Percentiles rank a stretch among this genome's conserved stretches.
These are phyloP conservation scores for Trissolcus japonicus DNA, from an alignment of 2,888 invertebrate genomes.

Conservation along the genomic window DNA sequence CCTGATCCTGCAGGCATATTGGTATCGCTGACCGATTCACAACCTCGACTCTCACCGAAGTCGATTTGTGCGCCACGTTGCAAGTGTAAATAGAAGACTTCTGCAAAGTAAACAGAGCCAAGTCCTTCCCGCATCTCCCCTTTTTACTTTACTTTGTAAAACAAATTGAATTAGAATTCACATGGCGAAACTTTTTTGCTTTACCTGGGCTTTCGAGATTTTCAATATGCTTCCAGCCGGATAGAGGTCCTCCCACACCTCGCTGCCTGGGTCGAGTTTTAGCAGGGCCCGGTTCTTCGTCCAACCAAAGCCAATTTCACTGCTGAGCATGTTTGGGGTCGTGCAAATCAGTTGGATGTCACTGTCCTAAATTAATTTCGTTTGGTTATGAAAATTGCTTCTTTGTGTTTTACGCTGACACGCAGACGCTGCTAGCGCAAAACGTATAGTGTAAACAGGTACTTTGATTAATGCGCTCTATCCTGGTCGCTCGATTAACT, in stretches of 20 bases:
- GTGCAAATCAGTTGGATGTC: slow-evolving; percentile 84
- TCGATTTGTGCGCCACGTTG: slow-evolving; percentile 81
- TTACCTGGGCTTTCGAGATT: slow-evolving; percentile 86
- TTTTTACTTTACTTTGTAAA: slow-evolving; percentile 8
- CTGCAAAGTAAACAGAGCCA: slow-evolving; percentile 74
- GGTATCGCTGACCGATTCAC: slow-evolving; percentile 80
- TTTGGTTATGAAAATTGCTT: slow-evolving; percentile 1
- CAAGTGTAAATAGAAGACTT: slow-evolving; percentile 88
- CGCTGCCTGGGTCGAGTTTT: slow-evolving; percentile 84
- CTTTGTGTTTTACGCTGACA: slow-evolving; percentile 2
- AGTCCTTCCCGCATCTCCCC: slow-evolving; percentile 3
- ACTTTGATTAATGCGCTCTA: slow-evolving; percentile 40
- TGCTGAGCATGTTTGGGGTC: slow-evolving; percentile 79
- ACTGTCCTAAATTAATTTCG: slow-evolving; percentile 78
- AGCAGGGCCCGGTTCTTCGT: slow-evolving; percentile 86
- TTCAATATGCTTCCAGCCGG: slow-evolving; percentile 90
- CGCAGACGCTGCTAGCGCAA: not conserved
- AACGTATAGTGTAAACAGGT: slow-evolving; percentile 27
- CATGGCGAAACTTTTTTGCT: slow-evolving; percentile 29
- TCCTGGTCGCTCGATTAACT: slow-evolving; percentile 27
- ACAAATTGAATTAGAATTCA: slow-evolving; percentile 29
- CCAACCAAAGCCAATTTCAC: slow-evolving; percentile 88
- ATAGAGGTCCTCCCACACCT: slow-evolving; percentile 90
- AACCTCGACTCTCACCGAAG: slow-evolving; percentile 82
- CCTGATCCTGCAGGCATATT: slow-evolving; percentile 79